Conservation (phyloP, 2,113 vertebrate species). For the Dendrocopos noguchii region DNA sequence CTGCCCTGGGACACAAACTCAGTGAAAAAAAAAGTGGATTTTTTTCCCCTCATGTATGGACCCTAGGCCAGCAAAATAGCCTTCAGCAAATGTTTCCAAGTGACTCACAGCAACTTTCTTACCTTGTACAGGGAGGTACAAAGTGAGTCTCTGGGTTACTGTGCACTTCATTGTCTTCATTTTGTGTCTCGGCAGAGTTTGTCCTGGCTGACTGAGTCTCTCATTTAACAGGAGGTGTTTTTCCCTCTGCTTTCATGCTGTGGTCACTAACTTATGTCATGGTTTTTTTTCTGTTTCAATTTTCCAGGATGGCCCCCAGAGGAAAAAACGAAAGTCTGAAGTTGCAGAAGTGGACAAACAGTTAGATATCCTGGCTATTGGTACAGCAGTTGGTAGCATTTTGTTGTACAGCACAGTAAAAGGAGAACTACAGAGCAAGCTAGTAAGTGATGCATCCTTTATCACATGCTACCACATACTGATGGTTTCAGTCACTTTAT, state of each 20-base stretch:
- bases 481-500: background rate
- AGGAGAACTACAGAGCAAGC: constrained; percentile 93
- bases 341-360: constrained; percentile 77
- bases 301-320: constrained; percentile 90
- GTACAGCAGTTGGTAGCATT: constrained; percentile 92
- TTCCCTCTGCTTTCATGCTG: background rate
- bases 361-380: constrained; percentile 92
- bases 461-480: background rate
- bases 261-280: background rate
- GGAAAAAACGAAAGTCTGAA: constrained; percentile 97
- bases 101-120: background rate
- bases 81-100: background rate
- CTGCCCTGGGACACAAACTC: background rate
- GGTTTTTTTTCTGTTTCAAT: background rate
- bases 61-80: background rate
- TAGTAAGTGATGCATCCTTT: constrained; percentile 78
- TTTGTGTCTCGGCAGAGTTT: background rate
- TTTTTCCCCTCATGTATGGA: background rate
- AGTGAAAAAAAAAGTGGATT: background rate
- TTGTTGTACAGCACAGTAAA: constrained; percentile 95
- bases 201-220: background rate
- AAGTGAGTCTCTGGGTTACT: background rate
- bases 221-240: background rate
- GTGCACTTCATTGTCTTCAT: background rate
- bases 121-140: background rate